Evolutionary conservation across 2,888 invertebrate genomes (phyloP), one percentile per base, ranked within the genome.

Genomic region (Parnassius smintheus): DNA sequence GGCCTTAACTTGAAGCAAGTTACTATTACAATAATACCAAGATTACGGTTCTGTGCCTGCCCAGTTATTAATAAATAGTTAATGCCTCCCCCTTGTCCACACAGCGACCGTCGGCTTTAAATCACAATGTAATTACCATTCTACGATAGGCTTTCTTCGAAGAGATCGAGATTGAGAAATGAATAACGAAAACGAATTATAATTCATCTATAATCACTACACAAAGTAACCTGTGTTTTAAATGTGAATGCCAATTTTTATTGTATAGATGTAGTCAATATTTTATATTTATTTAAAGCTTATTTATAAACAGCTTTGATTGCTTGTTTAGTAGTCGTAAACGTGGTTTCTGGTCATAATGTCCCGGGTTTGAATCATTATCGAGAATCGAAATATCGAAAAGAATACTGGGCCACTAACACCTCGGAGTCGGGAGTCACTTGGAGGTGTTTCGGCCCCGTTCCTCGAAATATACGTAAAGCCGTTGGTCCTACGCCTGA

Each of bases 41-140:
- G 83, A 82, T 81, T 81, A 79, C 77, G 79, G 76, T 75, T 80
- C 78, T 77, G 80, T 76, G 66, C 76, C 70, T 78, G 78, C 74
- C 73, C 68, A 72, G 80, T 82, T 85, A 88, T 89, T 88, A 87
- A 85, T 86, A 86, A 86, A 86, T 82, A 80, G 76, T 75, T 75
- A 78, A 77, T 75, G 72, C 78, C 78, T 78, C 78, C 81, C 77
- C 81, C 80, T 77, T 83, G 86, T 87, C 86, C 76, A 76, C 82
- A 77, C 75, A 71, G 70, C 75, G 75, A 78, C 76, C 77, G 73
- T 73, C 68, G 76, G 72, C 72, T 77, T 82, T 89, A 87, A 88
- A 88, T 88, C 87, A 88, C 74, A 76, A 72, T 77, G 80, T 86
- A 87, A 88, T 88, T 83, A 83, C 79, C 65, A 77, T 71, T 78